Base-by-base conservation (phyloP, 2,113 vertebrate species). In the Sander lucioperca region DNA sequence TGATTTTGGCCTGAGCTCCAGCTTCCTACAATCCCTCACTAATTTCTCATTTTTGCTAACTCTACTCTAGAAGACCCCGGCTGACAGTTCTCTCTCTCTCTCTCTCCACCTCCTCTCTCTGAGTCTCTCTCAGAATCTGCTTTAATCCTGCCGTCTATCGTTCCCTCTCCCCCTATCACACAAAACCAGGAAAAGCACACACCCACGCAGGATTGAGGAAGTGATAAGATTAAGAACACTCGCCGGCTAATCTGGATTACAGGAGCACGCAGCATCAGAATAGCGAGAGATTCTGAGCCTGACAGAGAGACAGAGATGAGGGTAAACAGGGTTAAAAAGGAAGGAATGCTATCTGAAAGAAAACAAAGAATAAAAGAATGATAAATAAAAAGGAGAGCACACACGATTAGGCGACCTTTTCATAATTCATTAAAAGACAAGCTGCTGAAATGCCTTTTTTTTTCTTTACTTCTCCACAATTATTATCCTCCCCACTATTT, bases 181-280 rank as follows among this genome's bases (percentile, higher is more conserved):
- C 80, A 86, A 90, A 92, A 93, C 80, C 88, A 92, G 93, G 88
- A 93, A 94, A 94, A 92, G 93, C 90, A 90, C 89, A 92, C 92
- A 91, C 90, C 91, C 91, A 92, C 88, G 64, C 36, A 15, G 91
- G 93, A 94, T 94, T 91, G 94, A 82, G 74, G 88, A 91, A 93
- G 93, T 93, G 94, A 94, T 94, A 89, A 91, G 95, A 95, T 95
- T 96, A 96, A 94, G 90, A 91, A 89, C 86, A 83, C 91, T 93
- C 92, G 88, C 90, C 82, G 63, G 94, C 92, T 95, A 95, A 96
- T 96, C 94, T 95, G 95, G 92, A 92, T 96, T 95, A 95, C 91
- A 92, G 93, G 82, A 87, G 92, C 93, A 93, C 53, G 50, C 79
- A 51, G 92, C 93, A 90, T 91, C 91, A 84, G 90, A 93, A 82